phyloP scores from a whole-genome alignment of 2,888 invertebrate species.

The Iselma pallidipennis region DNA sequence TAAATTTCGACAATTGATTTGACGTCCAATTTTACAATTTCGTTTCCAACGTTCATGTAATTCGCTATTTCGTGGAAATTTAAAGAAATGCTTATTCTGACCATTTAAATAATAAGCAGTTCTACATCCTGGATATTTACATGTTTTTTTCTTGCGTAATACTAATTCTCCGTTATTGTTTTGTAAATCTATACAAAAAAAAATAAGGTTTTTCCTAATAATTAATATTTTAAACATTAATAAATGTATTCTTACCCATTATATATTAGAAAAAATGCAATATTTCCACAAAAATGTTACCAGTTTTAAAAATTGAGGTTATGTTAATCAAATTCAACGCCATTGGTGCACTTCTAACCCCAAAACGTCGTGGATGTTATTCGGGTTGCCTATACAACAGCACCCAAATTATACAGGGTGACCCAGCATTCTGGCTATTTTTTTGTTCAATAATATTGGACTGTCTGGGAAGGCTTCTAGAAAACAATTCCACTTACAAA shows the following conservation, averaged over 20 bases:
- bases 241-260: background rate
- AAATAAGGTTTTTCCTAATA: background rate
- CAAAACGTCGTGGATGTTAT: background rate
- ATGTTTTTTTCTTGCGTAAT: background rate
- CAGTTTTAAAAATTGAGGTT: background rate
- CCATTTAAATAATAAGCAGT: background rate
- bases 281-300: too few species aligned
- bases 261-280: too few species aligned
- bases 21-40: background rate
- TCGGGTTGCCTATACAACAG: too few species aligned
- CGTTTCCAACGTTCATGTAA: background rate
- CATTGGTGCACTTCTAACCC: background rate
- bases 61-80: background rate
- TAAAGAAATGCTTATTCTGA: background rate
- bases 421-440: too few species aligned
- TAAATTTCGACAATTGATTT: background rate
- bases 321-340: background rate
- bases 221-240: background rate
- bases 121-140: background rate
- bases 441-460: too few species aligned
- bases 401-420: too few species aligned
- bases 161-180: too few species aligned
- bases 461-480: too few species aligned
- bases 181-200: background rate
- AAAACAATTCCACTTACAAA: too few species aligned